Conservation (phyloP, 2,888 invertebrate genomes). For the Nudaria mundana region DNA sequence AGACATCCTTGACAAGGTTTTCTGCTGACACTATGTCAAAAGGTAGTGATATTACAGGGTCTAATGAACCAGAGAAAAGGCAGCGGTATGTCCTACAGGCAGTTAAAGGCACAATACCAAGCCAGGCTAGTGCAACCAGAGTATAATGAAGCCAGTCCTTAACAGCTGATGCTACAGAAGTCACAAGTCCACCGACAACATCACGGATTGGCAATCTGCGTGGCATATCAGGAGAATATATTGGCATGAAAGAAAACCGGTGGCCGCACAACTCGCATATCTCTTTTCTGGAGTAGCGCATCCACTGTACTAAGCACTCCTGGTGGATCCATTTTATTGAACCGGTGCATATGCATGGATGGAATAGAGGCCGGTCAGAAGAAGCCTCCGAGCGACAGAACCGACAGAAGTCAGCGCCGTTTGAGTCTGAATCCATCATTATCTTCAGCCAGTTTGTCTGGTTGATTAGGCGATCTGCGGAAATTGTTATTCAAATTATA, state of each 20-base stretch:
- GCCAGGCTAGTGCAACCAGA: conserved; percentile 97
- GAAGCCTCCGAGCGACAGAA: conserved; percentile 98
- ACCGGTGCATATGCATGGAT: conserved; percentile 99
- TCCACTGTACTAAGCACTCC: conserved; percentile 99
- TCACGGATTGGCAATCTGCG: conserved; percentile 95
- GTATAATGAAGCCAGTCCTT: conserved; percentile 99
- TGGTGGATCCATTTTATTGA: conserved; percentile 99
- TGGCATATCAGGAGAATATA: conserved; percentile 99
- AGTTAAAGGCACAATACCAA: conserved; percentile 96
- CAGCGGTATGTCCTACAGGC: conserved; percentile 98
- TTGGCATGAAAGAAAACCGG: conserved; percentile 98
- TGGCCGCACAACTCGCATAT: conserved; percentile 99
- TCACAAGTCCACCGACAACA: conserved; percentile 93
- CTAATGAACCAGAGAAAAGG: conserved; percentile 94
- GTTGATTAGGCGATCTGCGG: conserved; percentile 60
- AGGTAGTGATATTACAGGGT: conserved; percentile 91
- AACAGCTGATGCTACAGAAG: conserved; percentile 94
- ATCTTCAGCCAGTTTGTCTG: conserved; percentile 68
- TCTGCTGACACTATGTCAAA: conserved; percentile 96
- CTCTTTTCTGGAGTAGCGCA: conserved; percentile 98
- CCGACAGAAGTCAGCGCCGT: conserved; percentile 95
- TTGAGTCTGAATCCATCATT: conserved; percentile 75
- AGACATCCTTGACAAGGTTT: conserved; percentile 95
- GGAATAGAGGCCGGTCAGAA: conserved; percentile 95
- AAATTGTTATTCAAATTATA: conserved; percentile 38